Conservation (phyloP, 2,888 invertebrate genomes). For the Venusia cambrica region DNA sequence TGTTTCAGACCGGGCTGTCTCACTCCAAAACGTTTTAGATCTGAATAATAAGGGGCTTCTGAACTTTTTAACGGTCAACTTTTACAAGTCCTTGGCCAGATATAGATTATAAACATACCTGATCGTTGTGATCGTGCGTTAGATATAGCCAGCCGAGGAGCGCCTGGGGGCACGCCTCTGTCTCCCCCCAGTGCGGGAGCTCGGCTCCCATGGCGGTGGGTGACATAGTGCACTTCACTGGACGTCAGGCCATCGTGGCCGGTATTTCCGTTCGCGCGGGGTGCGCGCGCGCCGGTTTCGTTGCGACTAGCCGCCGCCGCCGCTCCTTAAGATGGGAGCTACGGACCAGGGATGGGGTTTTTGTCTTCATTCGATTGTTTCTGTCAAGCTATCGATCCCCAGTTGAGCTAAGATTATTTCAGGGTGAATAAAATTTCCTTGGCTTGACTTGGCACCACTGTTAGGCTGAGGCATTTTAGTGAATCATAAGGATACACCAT, state of each 20-base stretch:
- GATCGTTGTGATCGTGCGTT: conserved; percentile 69
- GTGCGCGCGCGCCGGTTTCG: conserved; percentile 69
- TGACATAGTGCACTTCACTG: conserved; percentile 60
- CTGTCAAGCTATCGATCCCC: too few species aligned
- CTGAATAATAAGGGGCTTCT: too few species aligned
- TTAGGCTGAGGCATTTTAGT: too few species aligned
- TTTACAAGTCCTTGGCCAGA: conserved; percentile 28
- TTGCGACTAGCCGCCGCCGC: conserved; percentile 52
- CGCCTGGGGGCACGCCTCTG: conserved; percentile 62
- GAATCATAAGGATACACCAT: too few species aligned
- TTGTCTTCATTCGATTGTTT: conserved; percentile 17
- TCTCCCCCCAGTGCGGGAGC: conserved; percentile 69
- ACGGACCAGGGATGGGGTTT: conserved; percentile 48
- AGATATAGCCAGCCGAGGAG: conserved; percentile 71
- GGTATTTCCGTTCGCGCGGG: conserved; percentile 61
- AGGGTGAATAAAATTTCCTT: too few species aligned
- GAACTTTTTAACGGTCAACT: conserved; percentile 7
- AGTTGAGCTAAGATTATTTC: too few species aligned
- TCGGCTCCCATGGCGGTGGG: conserved; percentile 69
- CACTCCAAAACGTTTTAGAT: too few species aligned
- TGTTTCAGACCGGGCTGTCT: too few species aligned
- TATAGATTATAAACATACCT: conserved; percentile 46
- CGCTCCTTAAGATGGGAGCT: conserved; percentile 70
- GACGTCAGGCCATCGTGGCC: conserved; percentile 44
- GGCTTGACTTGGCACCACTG: too few species aligned